Conservation (phyloP, 2,888 invertebrate species). For the Andrena marginata region DNA sequence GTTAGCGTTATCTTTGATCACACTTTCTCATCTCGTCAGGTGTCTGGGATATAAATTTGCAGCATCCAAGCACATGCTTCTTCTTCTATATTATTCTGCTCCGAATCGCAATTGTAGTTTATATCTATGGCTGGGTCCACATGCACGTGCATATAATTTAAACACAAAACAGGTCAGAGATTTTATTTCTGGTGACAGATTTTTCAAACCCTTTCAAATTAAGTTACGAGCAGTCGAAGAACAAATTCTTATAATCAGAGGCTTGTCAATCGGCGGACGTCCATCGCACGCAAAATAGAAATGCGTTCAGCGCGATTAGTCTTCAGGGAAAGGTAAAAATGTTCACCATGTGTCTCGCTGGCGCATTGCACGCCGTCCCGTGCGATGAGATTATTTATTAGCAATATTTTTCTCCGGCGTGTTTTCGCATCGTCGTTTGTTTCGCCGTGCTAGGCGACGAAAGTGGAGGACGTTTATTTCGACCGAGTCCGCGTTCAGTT, state of each 20-base stretch:
- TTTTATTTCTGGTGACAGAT: too few relatives aligned
- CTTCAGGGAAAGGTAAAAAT: conserved; percentile 39
- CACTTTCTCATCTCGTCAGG: neutral
- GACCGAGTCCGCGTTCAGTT: conserved; percentile 36
- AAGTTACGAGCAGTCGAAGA: neutral
- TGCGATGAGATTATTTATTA: conserved; percentile 53
- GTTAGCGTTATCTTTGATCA: neutral
- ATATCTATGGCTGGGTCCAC: too few relatives aligned
- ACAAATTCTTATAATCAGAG: conserved; percentile 1
- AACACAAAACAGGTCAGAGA: too few relatives aligned
- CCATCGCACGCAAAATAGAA: conserved; percentile 1
- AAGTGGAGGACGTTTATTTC: conserved; percentile 57
- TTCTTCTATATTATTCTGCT: too few relatives aligned
- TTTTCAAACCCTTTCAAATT: too few relatives aligned
- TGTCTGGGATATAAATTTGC: too few relatives aligned
- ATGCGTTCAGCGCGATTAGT: conserved; percentile 29
- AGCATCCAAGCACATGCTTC: too few relatives aligned
- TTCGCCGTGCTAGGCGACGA: conserved; percentile 33
- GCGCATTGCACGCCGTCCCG: conserved; percentile 17
- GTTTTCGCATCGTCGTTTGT: conserved; percentile 54
- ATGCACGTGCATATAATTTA: too few relatives aligned
- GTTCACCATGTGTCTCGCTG: conserved; percentile 9
- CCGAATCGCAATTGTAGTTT: too few relatives aligned
- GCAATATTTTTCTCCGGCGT: conserved; percentile 54
- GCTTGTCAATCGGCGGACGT: neutral